A percentile compares a stretch with the other conserved stretches of the same genome.
Evolutionary conservation across 2,113 vertebrate species (phyloP).

Genomic region (Rattus norvegicus): GRCr8 NC_086026.1:63837501-63838000

Average conservation of each 20-base stretch:
- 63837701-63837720: background rate
- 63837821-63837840: background rate
- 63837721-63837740: fast-evolving
- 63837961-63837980: background rate
- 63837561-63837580: fast-evolving
- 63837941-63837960: background rate
- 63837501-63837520: background rate
- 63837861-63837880: background rate
- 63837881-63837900: background rate
- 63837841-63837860: background rate
- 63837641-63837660: background rate
- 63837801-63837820: background rate
- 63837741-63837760: background rate
- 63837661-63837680: background rate
- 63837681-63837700: background rate
- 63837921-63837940: background rate
- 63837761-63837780: fast-evolving
- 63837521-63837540: background rate
- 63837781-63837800: background rate
- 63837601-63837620: background rate
- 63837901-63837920: background rate
- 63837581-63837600: background rate
- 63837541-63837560: background rate
- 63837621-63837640: background rate
- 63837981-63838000: background rate